A percentile compares a stretch with the other conserved stretches of the same genome.
Evolutionary conservation across 2,888 invertebrate genomes (phyloP).

Genomic region (Nephrocerus scutellatus): DNA sequence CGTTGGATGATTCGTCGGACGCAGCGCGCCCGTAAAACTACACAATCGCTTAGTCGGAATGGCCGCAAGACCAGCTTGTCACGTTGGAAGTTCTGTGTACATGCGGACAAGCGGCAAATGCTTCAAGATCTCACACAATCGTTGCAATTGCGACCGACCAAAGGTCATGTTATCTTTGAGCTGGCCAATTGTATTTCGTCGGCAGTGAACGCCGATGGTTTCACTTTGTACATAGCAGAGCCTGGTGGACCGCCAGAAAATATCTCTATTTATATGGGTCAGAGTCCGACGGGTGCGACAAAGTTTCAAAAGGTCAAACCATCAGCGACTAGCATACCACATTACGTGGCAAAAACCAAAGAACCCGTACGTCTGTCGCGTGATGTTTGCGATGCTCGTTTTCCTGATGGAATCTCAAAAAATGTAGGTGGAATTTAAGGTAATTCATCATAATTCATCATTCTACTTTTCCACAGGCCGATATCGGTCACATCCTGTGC

Average conservation of each 20-base stretch:
- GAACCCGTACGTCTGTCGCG: constrained; percentile 49
- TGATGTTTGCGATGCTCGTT: constrained; percentile 48
- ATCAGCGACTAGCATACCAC: constrained; percentile 27
- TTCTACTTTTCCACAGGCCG: constrained; percentile 31
- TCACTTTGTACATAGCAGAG: constrained; percentile 55
- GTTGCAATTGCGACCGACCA: constrained; percentile 55
- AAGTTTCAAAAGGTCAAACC: constrained; percentile 31
- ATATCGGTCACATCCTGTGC: constrained; percentile 51
- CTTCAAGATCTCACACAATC: constrained; percentile 56
- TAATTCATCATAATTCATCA: not conserved
- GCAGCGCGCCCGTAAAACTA: constrained; percentile 48
- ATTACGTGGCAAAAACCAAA: constrained; percentile 48
- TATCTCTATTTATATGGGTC: constrained; percentile 44
- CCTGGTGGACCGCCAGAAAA: constrained; percentile 42
- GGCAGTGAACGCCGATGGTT: constrained; percentile 61
- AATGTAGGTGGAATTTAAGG: constrained; percentile 33
- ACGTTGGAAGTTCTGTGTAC: constrained; percentile 55
- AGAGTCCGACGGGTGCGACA: constrained; percentile 34
- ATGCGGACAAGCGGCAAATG: constrained; percentile 60
- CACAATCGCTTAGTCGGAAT: constrained; percentile 25
- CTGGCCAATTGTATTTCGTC: constrained; percentile 58
- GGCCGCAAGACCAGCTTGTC: constrained; percentile 53
- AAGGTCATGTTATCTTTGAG: constrained; percentile 60
- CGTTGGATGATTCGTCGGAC: constrained; percentile 58
- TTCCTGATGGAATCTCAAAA: constrained; percentile 48